Conservation (phyloP, 2,888 invertebrate species). For the Cartodere bifasciata region DNA sequence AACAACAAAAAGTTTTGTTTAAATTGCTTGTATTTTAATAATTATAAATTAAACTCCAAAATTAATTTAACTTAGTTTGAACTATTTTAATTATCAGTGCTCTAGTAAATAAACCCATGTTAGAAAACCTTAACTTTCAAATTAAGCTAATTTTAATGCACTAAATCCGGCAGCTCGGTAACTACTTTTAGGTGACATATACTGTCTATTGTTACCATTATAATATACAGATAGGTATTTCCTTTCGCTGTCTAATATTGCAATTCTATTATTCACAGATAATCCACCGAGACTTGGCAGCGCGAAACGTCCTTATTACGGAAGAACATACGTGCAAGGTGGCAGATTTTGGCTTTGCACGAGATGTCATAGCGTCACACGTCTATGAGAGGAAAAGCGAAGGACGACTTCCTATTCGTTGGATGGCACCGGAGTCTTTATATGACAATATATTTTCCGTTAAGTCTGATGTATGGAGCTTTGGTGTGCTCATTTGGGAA, state of each 20-base stretch:
- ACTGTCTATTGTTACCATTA: too few species aligned
- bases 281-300: slow-evolving; percentile 83
- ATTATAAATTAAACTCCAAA: too few species aligned
- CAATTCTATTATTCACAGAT: slow-evolving; percentile 41
- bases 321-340: slow-evolving; percentile 84
- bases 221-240: too few species aligned
- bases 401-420: slow-evolving; percentile 54
- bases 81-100: too few species aligned
- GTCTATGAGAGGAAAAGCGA: slow-evolving; percentile 82
- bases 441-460: slow-evolving; percentile 89
- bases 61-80: too few species aligned
- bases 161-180: too few species aligned
- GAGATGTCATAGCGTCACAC: slow-evolving; percentile 78
- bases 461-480: slow-evolving; percentile 94
- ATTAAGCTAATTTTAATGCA: too few species aligned
- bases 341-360: slow-evolving; percentile 87
- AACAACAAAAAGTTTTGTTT: too few species aligned
- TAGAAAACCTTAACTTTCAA: too few species aligned
- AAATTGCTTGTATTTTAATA: too few species aligned
- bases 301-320: slow-evolving; percentile 75
- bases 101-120: too few species aligned
- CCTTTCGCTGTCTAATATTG: not conserved
- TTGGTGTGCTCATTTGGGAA: slow-evolving; percentile 91
- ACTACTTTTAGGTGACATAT: too few species aligned
- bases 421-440: slow-evolving; percentile 95